These are phyloP conservation scores for Pteria penguin DNA, from an alignment of 2,888 invertebrate species.

Conservation along the genomic window DNA sequence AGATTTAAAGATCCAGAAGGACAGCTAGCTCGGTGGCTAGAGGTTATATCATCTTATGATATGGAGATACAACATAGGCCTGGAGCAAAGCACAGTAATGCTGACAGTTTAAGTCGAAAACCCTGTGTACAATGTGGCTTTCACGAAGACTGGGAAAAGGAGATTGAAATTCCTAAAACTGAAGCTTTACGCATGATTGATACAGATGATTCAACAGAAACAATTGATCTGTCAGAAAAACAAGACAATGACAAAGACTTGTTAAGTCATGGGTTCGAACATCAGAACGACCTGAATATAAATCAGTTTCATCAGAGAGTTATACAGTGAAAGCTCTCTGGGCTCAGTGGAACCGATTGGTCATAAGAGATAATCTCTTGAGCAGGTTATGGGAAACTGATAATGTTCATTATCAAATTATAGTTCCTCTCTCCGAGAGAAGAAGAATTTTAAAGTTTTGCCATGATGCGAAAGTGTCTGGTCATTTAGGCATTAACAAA, in stretches of 20 bases:
- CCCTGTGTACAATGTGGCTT: conserved; percentile 10
- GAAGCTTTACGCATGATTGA: too few species aligned
- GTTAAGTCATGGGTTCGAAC: conserved; percentile 2
- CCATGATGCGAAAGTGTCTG: too few species aligned
- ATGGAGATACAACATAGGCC: background rate
- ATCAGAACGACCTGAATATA: background rate
- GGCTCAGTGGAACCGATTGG: conserved; percentile 11
- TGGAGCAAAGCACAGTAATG: background rate
- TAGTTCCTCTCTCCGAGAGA: background rate
- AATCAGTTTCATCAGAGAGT: background rate
- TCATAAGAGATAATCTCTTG: background rate
- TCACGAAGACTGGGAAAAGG: conserved; percentile 17
- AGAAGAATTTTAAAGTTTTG: background rate
- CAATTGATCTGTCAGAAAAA: background rate
- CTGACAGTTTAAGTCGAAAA: background rate
- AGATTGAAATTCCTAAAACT: background rate
- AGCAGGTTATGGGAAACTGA: conserved; percentile 7
- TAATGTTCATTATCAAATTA: background rate
- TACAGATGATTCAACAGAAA: background rate
- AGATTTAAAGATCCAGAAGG: background rate
- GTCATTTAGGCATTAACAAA: conserved; percentile 14
- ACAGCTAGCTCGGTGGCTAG: conserved; percentile 2
- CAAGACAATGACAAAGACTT: conserved; percentile 4
- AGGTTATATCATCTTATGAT: background rate
- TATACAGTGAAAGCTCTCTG: conserved; percentile 2